phyloP scores from a whole-genome alignment of 2,888 invertebrate species.

The Drosophila differens region DNA sequence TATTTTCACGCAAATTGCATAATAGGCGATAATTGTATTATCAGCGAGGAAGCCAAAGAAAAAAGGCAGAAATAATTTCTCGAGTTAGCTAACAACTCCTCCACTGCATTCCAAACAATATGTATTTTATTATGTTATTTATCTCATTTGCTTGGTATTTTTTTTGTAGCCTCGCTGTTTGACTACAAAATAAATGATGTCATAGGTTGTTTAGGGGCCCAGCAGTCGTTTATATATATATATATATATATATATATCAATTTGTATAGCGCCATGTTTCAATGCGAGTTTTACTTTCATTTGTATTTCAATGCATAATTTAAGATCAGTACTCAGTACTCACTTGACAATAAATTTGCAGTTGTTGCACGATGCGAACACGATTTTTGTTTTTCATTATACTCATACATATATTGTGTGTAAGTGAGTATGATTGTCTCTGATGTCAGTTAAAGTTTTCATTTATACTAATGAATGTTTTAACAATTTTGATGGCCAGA shows the following conservation, averaged over 20 bases:
- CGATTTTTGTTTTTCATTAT: conserved; percentile 13
- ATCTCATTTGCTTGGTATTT: conserved; percentile 21
- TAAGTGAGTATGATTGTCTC: neutral
- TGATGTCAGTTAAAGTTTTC: conserved; percentile 55
- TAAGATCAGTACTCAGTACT: conserved; percentile 44
- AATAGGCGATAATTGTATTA: conserved; percentile 53
- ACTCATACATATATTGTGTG: neutral
- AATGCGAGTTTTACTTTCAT: conserved; percentile 76
- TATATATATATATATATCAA: neutral
- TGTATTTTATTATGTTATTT: conserved; percentile 24
- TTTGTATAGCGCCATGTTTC: conserved; percentile 61
- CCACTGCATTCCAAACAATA: conserved; percentile 62
- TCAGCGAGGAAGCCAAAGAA: conserved; percentile 32
- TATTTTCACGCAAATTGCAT: conserved; percentile 57
- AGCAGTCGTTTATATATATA: conserved; percentile 19
- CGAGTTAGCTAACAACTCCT: conserved; percentile 29
- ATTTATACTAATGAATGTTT: neutral
- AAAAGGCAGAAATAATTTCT: conserved; percentile 20
- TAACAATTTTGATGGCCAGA: conserved; percentile 27
- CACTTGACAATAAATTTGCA: conserved; percentile 39
- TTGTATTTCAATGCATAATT: conserved; percentile 70
- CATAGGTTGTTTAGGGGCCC: conserved; percentile 41
- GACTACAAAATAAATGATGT: conserved; percentile 74
- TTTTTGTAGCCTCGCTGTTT: conserved; percentile 38
- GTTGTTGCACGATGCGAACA: conserved; percentile 33